Percentiles rank a stretch among this genome's conserved stretches.
Conservation (phyloP, 2,888 invertebrate species). For the Adineta ricciae region DNA sequence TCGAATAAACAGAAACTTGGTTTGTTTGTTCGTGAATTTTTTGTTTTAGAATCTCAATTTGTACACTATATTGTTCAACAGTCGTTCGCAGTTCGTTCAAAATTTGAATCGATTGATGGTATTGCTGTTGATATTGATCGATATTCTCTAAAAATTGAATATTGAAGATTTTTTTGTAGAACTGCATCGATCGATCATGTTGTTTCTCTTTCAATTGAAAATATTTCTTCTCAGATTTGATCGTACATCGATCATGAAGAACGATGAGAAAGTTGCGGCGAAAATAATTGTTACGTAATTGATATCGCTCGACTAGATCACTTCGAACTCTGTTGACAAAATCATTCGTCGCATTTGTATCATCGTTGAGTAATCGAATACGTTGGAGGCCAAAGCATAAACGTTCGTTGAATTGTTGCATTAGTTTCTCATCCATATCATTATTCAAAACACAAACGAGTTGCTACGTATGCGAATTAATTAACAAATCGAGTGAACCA, state of each 20-base stretch:
- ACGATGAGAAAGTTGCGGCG: not conserved
- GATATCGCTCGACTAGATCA: not conserved
- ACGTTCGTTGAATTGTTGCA: not conserved
- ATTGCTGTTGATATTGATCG: not conserved
- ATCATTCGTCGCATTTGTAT: not conserved
- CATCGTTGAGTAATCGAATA: not conserved
- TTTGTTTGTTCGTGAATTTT: not conserved
- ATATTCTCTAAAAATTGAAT: not conserved
- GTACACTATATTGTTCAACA: not conserved
- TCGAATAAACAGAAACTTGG: not conserved
- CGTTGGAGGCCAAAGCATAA: not conserved
- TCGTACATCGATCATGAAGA: not conserved
- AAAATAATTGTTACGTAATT: not conserved
- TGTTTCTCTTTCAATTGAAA: not conserved
- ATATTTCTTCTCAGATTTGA: not conserved
- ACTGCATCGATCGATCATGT: not conserved
- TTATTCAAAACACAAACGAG: not conserved
- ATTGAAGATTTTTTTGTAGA: not conserved
- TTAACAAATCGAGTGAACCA: not conserved
- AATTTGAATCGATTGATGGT: not conserved
- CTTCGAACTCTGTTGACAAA: not conserved
- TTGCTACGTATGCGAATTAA: not conserved
- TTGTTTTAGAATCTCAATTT: not conserved
- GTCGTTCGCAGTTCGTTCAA: not conserved
- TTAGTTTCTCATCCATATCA: not conserved